Conservation (phyloP, 2,888 invertebrate species). For the Nipponacmea schrenckii region DNA sequence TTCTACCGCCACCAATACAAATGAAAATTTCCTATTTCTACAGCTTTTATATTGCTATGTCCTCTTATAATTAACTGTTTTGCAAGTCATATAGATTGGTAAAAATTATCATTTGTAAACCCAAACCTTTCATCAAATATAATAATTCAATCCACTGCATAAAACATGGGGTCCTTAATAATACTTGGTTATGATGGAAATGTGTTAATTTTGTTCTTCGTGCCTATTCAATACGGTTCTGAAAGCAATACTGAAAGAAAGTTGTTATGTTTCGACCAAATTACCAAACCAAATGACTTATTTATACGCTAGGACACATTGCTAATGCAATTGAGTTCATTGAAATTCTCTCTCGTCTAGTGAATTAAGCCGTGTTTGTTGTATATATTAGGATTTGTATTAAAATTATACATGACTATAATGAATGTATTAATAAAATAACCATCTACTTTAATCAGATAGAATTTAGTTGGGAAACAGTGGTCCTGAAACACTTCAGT, state of each 20-base stretch:
- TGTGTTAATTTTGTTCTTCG: conserved; percentile 2
- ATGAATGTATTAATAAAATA: too few species aligned
- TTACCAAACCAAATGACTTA: conserved; percentile 5
- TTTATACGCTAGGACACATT: not conserved
- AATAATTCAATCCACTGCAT: conserved; percentile 6
- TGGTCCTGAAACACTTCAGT: too few species aligned
- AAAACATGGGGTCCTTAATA: conserved; percentile 6
- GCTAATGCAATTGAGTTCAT: conserved; percentile 2
- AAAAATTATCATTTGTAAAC: conserved; percentile 7
- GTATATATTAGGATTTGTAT: too few species aligned
- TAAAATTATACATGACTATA: too few species aligned
- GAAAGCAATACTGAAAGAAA: not conserved
- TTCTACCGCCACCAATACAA: too few species aligned
- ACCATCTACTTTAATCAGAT: too few species aligned
- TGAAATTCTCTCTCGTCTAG: not conserved
- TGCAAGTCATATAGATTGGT: conserved; percentile 7
- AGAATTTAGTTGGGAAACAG: too few species aligned
- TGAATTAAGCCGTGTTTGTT: too few species aligned
- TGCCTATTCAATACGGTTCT: not conserved
- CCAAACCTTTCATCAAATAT: conserved; percentile 6
- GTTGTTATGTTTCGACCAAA: not conserved
- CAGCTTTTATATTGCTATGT: not conserved
- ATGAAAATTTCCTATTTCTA: too few species aligned
- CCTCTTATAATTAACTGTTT: not conserved
- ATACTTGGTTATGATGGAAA: conserved; percentile 5